Base-by-base conservation (phyloP, 2,113 vertebrate species). In the Jaculus jaculus region DNA sequence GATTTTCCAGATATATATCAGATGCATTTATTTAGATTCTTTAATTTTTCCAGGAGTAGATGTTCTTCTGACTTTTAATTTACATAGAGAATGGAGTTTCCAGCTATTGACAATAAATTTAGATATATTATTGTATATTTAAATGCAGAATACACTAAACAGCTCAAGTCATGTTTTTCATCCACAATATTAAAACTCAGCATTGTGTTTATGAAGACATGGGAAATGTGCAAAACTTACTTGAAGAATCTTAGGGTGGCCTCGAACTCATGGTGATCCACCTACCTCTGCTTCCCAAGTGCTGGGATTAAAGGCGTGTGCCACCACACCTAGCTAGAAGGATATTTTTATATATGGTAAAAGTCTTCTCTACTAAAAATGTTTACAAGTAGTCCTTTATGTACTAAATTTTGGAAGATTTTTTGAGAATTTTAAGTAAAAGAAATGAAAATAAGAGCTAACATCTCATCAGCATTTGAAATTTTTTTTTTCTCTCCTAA, bases 261-360 rank as follows among this genome's bases (percentile, higher is more conserved):
- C n/a, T n/a, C n/a, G n/a, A n/a, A n/a, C n/a, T n/a, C n/a, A n/a
- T n/a, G n/a, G n/a, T n/a, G n/a, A n/a, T n/a, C n/a, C n/a, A n/a
- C n/a, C n/a, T n/a, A n/a, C n/a, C n/a, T n/a, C n/a, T n/a, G n/a
- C n/a, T n/a, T n/a, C n/a, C n/a, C n/a, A n/a, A n/a, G n/a, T n/a
- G n/a, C n/a, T n/a, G n/a, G n/a, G n/a, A n/a, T n/a, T n/a, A n/a
- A n/a, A n/a, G n/a, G n/a, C n/a, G n/a, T n/a, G n/a, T n/a, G n/a
- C n/a, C n/a, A n/a, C n/a, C n/a, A n/a, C n/a, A n/a, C n/a, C n/a
- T n/a, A n/a, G n/a, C n/a, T 47, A 42, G 4, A 78, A 84, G 39
- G 30, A 42, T 88, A 93, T 89, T 96, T 96, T 95, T 71, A 87
- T 18, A 7, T 71, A 42, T 5, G 77, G 39, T 5, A 61, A 94